Percentiles rank a stretch among this genome's conserved stretches.
These are phyloP conservation scores for Aporophyla lueneburgensis DNA, from an alignment of 2,888 invertebrate genomes.

Conservation along the genomic window DNA sequence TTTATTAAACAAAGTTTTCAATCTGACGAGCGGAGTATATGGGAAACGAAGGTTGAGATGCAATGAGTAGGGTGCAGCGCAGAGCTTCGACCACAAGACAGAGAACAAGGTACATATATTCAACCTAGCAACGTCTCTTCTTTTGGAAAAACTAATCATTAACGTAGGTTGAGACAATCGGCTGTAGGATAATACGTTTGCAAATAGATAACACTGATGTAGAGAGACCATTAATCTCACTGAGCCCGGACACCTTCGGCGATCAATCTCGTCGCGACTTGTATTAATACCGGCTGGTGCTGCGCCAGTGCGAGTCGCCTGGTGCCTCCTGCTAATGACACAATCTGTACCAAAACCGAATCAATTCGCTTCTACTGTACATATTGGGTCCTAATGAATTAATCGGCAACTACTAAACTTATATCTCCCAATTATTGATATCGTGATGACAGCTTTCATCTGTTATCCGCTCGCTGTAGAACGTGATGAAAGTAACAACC, in stretches of 20 bases:
- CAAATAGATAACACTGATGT: conserved; percentile 22
- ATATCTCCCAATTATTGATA: conserved; percentile 9
- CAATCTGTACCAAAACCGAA: not conserved
- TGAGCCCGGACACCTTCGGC: conserved; percentile 7
- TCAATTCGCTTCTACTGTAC: not conserved
- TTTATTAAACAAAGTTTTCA: conserved; percentile 32
- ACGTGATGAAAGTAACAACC: not conserved
- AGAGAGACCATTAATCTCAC: conserved; percentile 24
- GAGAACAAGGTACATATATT: not conserved
- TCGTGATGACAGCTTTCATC: not conserved
- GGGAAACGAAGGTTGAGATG: not conserved
- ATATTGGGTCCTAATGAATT: conserved; percentile 1
- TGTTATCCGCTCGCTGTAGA: not conserved
- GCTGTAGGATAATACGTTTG: not conserved
- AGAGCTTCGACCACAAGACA: not conserved
- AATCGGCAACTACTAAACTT: not conserved
- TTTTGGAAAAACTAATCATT: not conserved
- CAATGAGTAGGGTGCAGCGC: not conserved
- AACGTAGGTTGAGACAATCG: not conserved
- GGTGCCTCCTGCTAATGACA: not conserved
- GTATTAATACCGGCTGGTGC: conserved; percentile 15
- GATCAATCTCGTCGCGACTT: conserved; percentile 32
- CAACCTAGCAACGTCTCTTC: not conserved
- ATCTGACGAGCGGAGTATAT: not conserved
- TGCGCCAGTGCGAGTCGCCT: not conserved